These are phyloP conservation scores for Poicephalus gulielmi DNA, from an alignment of 2,113 vertebrate genomes.

Conservation along the genomic window DNA sequence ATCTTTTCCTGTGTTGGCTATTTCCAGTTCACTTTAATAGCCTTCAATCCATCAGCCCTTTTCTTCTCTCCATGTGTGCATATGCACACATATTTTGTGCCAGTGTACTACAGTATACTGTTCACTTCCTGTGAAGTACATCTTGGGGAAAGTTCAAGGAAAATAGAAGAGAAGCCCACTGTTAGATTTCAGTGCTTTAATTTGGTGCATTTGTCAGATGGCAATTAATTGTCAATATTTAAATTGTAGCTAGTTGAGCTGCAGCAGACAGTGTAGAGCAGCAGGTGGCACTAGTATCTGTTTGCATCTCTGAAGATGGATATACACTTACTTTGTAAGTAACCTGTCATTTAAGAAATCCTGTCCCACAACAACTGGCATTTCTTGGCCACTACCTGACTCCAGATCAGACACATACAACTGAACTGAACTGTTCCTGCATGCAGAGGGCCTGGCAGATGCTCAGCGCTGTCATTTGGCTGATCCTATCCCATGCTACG, in stretches of 20 bases:
- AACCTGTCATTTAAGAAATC: neutral
- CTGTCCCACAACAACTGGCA: neutral
- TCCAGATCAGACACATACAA: neutral
- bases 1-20: neutral
- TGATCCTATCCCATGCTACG: neutral
- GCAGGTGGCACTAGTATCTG: neutral
- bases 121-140: neutral
- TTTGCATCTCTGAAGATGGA: neutral
- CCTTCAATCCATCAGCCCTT: neutral
- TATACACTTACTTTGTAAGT: neutral
- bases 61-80: neutral
- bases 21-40: neutral
- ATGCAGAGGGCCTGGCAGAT: neutral
- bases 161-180: neutral
- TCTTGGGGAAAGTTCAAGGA: neutral
- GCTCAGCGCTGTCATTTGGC: neutral
- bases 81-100: neutral
- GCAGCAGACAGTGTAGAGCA: neutral
- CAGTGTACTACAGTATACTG: neutral
- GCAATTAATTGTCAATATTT: neutral
- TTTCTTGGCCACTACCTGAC: neutral
- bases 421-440: neutral
- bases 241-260: neutral
- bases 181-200: neutral
- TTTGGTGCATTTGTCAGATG: neutral